Percentiles rank a stretch among this genome's conserved stretches.
These are phyloP conservation scores for Pinna nobilis DNA, from an alignment of 1,140 invertebrate species.

Conservation along the genomic window DNA sequence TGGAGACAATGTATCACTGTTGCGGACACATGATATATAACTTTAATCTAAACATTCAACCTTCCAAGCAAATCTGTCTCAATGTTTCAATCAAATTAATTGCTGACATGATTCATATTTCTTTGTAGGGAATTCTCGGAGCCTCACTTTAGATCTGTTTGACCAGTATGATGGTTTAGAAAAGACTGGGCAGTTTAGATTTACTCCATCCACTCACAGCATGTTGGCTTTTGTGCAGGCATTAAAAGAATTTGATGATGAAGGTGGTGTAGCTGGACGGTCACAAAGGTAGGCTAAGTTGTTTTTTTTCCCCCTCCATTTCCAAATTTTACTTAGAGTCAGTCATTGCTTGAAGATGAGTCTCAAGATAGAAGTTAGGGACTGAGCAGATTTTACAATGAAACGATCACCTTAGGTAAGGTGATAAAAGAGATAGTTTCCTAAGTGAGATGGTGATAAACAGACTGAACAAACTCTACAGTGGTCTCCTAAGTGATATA, in stretches of 20 bases:
- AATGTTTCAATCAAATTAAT: slow-evolving; percentile 10
- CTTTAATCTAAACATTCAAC: not conserved
- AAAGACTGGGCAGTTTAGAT: slow-evolving; percentile 76
- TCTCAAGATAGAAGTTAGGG: too few relatives aligned
- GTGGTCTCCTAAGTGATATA: too few relatives aligned
- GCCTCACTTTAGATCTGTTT: slow-evolving; percentile 74
- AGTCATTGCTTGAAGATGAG: too few relatives aligned
- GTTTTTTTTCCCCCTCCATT: too few relatives aligned
- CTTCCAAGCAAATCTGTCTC: not conserved
- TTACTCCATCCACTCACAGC: slow-evolving; percentile 77
- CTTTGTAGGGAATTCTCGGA: slow-evolving; percentile 71
- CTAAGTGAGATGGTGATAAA: too few relatives aligned
- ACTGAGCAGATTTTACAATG: too few relatives aligned
- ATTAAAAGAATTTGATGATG: slow-evolving; percentile 72
- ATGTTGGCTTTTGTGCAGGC: slow-evolving; percentile 76
- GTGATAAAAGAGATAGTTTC: too few relatives aligned
- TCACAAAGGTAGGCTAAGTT: slow-evolving; percentile 66
- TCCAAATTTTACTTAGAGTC: too few relatives aligned
- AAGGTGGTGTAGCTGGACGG: slow-evolving; percentile 74
- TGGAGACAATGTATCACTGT: too few relatives aligned
- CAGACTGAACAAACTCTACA: too few relatives aligned
- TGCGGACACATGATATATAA: too few relatives aligned
- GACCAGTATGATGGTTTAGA: slow-evolving; percentile 76
- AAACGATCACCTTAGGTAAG: too few relatives aligned
- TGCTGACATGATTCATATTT: not conserved